Evolutionary conservation across 2,888 invertebrate species (phyloP).

Genomic region (Mimachlamys varia): DNA sequence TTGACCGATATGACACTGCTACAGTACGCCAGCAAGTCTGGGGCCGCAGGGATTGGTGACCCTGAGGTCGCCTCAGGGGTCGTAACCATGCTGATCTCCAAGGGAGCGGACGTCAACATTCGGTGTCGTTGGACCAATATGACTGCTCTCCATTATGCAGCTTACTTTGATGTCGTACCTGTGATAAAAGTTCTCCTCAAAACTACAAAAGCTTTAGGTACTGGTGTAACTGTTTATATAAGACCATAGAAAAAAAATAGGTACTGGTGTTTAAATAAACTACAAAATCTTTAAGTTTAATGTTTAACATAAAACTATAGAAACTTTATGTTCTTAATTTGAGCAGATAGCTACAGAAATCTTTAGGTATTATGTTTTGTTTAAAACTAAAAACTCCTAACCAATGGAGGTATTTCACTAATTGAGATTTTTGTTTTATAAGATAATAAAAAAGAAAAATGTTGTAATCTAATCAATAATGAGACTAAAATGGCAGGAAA

Average conservation of each 20-base stretch:
- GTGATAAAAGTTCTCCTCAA: constrained; percentile 80
- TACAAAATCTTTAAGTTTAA: no score
- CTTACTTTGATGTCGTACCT: constrained; percentile 83
- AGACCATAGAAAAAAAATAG: background rate
- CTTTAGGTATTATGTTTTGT: background rate
- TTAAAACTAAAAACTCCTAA: no score
- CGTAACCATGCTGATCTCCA: constrained; percentile 71
- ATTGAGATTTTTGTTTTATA: no score
- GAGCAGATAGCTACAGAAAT: background rate
- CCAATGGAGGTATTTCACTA: no score
- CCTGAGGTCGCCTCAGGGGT: constrained; percentile 75
- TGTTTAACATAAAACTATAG: background rate
- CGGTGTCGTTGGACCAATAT: constrained; percentile 83
- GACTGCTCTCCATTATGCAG: constrained; percentile 83
- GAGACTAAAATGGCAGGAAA: no score
- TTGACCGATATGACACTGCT: constrained; percentile 83
- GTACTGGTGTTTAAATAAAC: no score
- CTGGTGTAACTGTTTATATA: background rate
- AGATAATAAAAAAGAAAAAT: no score
- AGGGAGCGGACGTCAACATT: constrained; percentile 81
- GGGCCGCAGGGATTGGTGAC: constrained; percentile 82
- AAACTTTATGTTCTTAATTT: background rate
- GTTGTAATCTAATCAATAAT: no score
- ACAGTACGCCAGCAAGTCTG: constrained; percentile 83
- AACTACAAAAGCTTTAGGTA: constrained; percentile 77